phyloP scores from a whole-genome alignment of 2,888 invertebrate genomes.

The Mesoligia furuncula region DNA sequence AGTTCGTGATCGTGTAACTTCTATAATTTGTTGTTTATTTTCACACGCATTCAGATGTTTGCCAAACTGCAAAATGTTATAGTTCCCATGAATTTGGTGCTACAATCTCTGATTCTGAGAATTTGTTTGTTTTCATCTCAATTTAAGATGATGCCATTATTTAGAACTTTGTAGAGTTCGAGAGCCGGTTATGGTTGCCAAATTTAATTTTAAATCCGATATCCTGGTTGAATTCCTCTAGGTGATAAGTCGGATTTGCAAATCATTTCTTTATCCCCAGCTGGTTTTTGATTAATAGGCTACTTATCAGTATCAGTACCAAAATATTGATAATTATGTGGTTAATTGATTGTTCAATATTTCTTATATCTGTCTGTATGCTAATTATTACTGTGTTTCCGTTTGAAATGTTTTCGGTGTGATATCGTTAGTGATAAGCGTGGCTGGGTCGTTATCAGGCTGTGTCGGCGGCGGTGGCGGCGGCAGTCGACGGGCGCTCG shows the following conservation, averaged over 20 bases:
- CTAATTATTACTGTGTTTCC: constrained; percentile 49
- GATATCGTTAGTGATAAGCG: constrained; percentile 63
- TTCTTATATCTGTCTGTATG: constrained; percentile 55
- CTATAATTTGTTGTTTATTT: constrained; percentile 22
- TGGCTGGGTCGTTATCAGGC: constrained; percentile 58
- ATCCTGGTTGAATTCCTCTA: neutral
- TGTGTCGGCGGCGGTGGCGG: constrained; percentile 35
- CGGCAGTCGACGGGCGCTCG: constrained; percentile 61
- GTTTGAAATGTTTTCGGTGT: constrained; percentile 56
- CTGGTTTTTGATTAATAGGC: constrained; percentile 12
- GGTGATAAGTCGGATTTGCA: neutral
- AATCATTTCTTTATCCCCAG: constrained; percentile 1
- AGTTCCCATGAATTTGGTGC: constrained; percentile 28
- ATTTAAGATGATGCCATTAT: constrained; percentile 47
- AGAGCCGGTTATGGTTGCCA: constrained; percentile 13
- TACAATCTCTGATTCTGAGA: constrained; percentile 38
- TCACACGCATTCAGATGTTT: constrained; percentile 18
- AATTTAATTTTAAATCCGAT: constrained; percentile 12
- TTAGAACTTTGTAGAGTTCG: constrained; percentile 14
- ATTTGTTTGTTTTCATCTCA: constrained; percentile 32
- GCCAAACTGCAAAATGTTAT: constrained; percentile 39
- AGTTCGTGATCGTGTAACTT: constrained; percentile 3
- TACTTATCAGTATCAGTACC: constrained; percentile 26
- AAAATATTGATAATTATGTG: constrained; percentile 40
- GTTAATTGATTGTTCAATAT: constrained; percentile 47